Conservation (phyloP, 2,113 vertebrate species). For the Lonchura striata region DNA sequence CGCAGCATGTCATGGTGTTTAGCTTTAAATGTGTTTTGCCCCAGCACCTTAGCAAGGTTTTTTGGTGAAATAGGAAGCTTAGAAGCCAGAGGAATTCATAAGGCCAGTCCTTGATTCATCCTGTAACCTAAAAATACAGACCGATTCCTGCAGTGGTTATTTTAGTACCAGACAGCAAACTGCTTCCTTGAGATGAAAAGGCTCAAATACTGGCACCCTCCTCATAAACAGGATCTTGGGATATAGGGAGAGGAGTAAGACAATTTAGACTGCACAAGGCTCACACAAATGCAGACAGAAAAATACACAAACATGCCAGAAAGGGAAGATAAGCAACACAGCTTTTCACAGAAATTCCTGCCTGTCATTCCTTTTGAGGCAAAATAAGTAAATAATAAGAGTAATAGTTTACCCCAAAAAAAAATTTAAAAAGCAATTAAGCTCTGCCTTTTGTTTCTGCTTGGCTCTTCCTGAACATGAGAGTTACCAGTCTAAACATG, state of each 20-base stretch:
- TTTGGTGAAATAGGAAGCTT: conserved; percentile 62
- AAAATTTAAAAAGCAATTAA: neutral
- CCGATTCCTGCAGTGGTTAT: conserved; percentile 61
- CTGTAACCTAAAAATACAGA: conserved; percentile 72
- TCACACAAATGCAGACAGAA: conserved; percentile 25
- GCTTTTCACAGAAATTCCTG: neutral
- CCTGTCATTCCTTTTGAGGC: neutral
- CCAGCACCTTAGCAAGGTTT: neutral
- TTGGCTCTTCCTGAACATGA: neutral
- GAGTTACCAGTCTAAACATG: conserved; percentile 7
- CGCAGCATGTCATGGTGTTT: neutral
- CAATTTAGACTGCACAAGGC: conserved; percentile 24
- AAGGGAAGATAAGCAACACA: neutral
- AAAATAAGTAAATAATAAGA: conserved; percentile 1
- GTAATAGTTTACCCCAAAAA: neutral
- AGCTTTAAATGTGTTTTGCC: neutral
- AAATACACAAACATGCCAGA: neutral
- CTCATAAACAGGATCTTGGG: conserved; percentile 68
- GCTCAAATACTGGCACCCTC: neutral
- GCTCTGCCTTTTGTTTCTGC: neutral
- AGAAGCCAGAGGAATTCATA: neutral
- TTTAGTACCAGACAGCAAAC: conserved; percentile 65
- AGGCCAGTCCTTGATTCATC: conserved; percentile 51
- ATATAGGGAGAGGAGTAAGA: conserved; percentile 34
- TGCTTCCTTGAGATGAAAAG: conserved; percentile 76